phyloP scores from a whole-genome alignment of 2,888 invertebrate species.

The Podotricha telesiphe region DNA sequence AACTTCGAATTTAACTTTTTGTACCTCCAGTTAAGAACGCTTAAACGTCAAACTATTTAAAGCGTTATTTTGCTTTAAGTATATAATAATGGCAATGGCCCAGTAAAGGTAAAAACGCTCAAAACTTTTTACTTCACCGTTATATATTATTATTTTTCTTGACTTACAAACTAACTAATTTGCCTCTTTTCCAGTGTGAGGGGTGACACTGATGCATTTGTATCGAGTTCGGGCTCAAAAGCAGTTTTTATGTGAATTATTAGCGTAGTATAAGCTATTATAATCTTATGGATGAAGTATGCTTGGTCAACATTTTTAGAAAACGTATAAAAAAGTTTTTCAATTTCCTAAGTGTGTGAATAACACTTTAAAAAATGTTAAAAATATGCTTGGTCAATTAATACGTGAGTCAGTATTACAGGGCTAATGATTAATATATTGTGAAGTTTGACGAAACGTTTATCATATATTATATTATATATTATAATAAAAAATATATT shows the following conservation, averaged over 20 bases:
- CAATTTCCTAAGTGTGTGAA: too few species aligned
- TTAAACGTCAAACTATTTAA: too few species aligned
- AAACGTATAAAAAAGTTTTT: too few species aligned
- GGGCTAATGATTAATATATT: constrained; percentile 56
- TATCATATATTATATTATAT: background rate
- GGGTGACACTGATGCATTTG: constrained; percentile 63
- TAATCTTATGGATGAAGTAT: constrained; percentile 57
- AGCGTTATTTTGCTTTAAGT: too few species aligned
- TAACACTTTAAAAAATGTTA: too few species aligned
- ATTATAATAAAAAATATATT: background rate
- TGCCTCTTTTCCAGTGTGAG: constrained; percentile 64
- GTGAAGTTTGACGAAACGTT: constrained; percentile 28
- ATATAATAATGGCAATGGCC: background rate
- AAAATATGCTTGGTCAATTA: constrained; percentile 63
- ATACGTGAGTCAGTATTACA: constrained; percentile 80
- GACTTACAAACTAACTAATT: constrained; percentile 33
- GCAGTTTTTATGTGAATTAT: constrained; percentile 79
- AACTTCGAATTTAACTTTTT: too few species aligned
- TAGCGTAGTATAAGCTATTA: constrained; percentile 60
- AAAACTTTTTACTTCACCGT: constrained; percentile 8
- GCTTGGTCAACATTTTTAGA: constrained; percentile 67
- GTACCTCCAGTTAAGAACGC: too few species aligned
- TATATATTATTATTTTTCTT: constrained; percentile 43
- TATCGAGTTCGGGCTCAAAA: constrained; percentile 73
- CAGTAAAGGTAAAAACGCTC: background rate